Percentiles rank a stretch among this genome's conserved stretches.
These are phyloP conservation scores for Drosophila ficusphila DNA, from an alignment of 1,140 invertebrate genomes.

Conservation along the genomic window DNA sequence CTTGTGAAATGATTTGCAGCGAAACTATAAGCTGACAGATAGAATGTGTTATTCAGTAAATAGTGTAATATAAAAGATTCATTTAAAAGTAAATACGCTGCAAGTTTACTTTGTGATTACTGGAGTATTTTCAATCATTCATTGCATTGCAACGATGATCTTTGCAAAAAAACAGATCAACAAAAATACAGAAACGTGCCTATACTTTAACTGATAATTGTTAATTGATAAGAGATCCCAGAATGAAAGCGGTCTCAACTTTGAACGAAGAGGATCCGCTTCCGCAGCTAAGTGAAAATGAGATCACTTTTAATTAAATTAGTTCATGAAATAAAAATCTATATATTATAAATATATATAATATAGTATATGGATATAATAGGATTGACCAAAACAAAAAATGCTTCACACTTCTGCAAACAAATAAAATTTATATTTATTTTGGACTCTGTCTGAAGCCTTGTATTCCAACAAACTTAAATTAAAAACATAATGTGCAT, in stretches of 20 bases:
- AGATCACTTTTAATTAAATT: neutral
- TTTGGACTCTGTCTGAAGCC: too few relatives aligned
- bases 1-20: slow-evolving; percentile 5
- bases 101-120: neutral
- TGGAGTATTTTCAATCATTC: neutral
- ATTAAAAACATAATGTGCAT: too few relatives aligned
- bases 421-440: too few relatives aligned
- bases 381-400: neutral
- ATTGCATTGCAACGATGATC: slow-evolving; percentile 3
- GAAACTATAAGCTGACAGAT: neutral
- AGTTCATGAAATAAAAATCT: neutral
- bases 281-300: slow-evolving; percentile 27
- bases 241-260: slow-evolving; percentile 13
- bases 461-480: too few relatives aligned
- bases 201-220: neutral
- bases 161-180: neutral
- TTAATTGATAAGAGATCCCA: slow-evolving; percentile 13
- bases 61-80: neutral
- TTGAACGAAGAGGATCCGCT: neutral
- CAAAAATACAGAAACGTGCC: slow-evolving; percentile 24
- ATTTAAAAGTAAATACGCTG: neutral
- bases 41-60: neutral
- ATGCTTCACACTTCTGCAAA: too few relatives aligned
- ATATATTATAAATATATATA: too few relatives aligned
- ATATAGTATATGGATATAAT: too few relatives aligned